Evolutionary conservation across 2,113 vertebrate species (phyloP), one percentile per base, ranked within the genome.

Genomic region (Arothron firmamentum): DNA sequence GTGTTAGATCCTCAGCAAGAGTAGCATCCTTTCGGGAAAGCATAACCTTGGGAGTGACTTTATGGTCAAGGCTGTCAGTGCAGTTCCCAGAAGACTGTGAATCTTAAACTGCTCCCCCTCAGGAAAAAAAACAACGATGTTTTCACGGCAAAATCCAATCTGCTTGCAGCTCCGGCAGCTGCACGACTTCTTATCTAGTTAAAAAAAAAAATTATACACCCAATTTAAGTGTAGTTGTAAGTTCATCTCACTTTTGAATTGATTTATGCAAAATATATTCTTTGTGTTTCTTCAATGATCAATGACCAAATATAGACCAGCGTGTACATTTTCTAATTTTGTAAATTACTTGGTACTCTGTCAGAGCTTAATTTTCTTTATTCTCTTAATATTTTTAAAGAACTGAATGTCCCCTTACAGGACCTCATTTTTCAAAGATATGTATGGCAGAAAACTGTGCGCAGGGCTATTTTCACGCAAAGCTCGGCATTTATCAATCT

Each of bases 31-130:
- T 49, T 76, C 79, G 81, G 81, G 62, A 75, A 77, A 65, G 64
- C 67, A 66, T 84, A 81, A 89, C 87, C 87, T 89, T 87, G 85
- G 71, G 75, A 79, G 72, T 87, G 85, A 86, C 84, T 86, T 86
- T 86, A 79, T 85, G 70, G 72, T 17, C 18, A 64, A 60, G 52
- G 50, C 78, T 81, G 75, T 79, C 81, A 57, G 70, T 62, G 73
- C 20, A 75, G 51, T 42, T 77, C 76, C 65, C 74, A 46, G 46
- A 45, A 63, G 57, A 69, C 72, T 79, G 64, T 75, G 79, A 81
- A 86, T 86, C 72, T 78, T 83, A 87, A 81, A 69, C 52, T 71
- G 67, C 56, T 67, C 71, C 42, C 56, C 57, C 52, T 57, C 49
- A 23, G 5, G 38, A 20, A 25, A 62, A 64, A 60, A 42, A 46